Base-by-base conservation (phyloP, 1,140 invertebrate species). In the Temnothorax nylanderi region DNA sequence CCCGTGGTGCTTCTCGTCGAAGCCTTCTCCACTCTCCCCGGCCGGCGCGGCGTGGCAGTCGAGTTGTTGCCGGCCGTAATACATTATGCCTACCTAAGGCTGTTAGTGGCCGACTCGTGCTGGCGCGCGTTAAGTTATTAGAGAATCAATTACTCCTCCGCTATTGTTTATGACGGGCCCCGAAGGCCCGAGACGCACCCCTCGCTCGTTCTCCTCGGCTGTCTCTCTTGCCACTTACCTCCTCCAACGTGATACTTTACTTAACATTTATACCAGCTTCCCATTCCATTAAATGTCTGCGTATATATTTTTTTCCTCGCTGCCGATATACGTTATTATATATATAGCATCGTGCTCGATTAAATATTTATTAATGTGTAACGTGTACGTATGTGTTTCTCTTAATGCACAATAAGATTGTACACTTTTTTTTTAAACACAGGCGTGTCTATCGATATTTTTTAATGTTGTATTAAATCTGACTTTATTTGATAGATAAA, bases 61-160 rank as follows among this genome's bases (percentile, higher is more conserved):
- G 87, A 90, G 86, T 88, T 81, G 86, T 90, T 88, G 84, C 89
- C 78, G 81, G 87, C 90, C 74, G 58, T 91, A 94, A 95, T 95
- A 94, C 93, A 93, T 94, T 94, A 94, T 90, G 93, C 92, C 93
- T 93, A 93, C 92, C 93, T 94, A 93, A 94, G 89, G 91, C 93
- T 92, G 93, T 94, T 94, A 94, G 88, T 86, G 90, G 86, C 88
- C 82, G 87, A 87, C 91, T 92, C 92, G 92, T 91, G 90, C 92
- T 91, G 92, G 91, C 94, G 93, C 94, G 93, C 93, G 94, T 95
- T 94, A 95, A 95, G 92, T 95, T 95, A 95, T 95, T 95, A 95
- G 94, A 95, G 94, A 95, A 95, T 95, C 95, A 94, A 95, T 95
- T 95, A 95, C 95, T 95, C 93, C 90, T 93, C 47, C 93, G 92